Evolutionary conservation across 2,113 vertebrate species (phyloP), one percentile per base, ranked within the genome.

Genomic region (Nesogale talazaci): DNA sequence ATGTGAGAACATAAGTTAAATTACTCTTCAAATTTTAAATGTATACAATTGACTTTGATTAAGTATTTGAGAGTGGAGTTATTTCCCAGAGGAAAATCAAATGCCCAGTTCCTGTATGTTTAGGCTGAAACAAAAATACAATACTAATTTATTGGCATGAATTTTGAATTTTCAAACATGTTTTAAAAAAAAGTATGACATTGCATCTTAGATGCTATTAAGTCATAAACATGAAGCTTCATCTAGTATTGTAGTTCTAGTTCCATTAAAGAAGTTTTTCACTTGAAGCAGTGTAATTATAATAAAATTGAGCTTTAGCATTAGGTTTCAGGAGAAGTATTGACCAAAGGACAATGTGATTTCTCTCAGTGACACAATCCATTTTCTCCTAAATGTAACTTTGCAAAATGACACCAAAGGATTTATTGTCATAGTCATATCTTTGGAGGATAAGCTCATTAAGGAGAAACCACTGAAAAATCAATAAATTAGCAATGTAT

Each of bases 221-320:
- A 25, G 1, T 72, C 38, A 82, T 67, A 94, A 92, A 95, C n/a
- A 74, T 86, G 6, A 76, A 94, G 74, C 10, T 15, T 81, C 65
- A 63, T 42, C 72, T 61, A 89, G 70, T 93, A 91, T 89, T 93
- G 5, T 56, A 46, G 4, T 72, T 72, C 80, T n/a, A 86, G 6
- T 36, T 74, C 19, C 82, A 94, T 74, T 90, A 90, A 86, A 94
- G 4, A 79, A 42, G n/a, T 83, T 36, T 90, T 94, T 94, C 77
- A 52, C 36, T 56, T 90, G 86, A 79, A 87, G 61, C 87, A 95
- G 22, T 92, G 77, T 94, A 95, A 96, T 93, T 94, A 95, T 38
- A 96, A 23, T 67, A 79, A 83, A 93, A 97, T 23, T 90, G 74
- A 84, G 63, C 10, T 85, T 93, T 38, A 88, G 61, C 10, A 80